Conservation (phyloP, 2,888 invertebrate species). For the Hemithea aestivaria region DNA sequence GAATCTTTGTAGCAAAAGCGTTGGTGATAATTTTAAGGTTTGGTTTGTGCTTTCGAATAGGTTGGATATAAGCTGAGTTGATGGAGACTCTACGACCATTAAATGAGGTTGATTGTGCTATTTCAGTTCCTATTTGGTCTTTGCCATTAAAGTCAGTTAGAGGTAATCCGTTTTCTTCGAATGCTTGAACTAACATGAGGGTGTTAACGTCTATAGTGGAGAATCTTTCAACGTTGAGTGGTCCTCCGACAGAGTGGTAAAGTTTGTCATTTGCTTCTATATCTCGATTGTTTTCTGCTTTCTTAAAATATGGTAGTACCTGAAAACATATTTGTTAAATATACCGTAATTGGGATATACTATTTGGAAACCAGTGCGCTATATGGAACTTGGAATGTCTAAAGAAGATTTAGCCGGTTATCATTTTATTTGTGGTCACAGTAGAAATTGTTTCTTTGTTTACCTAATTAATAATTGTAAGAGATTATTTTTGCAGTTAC, state of each 20-base stretch:
- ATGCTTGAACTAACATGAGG: constrained; percentile 77
- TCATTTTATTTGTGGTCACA: too few relatives aligned
- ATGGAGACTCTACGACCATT: constrained; percentile 81
- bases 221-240: constrained; percentile 81
- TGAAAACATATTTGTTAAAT: too few relatives aligned
- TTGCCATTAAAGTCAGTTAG: constrained; percentile 79
- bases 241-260: constrained; percentile 81
- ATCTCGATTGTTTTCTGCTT: constrained; percentile 82
- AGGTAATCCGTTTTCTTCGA: constrained; percentile 80
- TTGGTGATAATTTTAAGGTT: constrained; percentile 75
- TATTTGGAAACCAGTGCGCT: too few relatives aligned
- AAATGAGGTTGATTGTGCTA: constrained; percentile 80
- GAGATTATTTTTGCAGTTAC: too few relatives aligned
- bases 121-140: constrained; percentile 80
- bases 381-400: too few relatives aligned
- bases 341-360: not conserved
- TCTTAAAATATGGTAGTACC: constrained; percentile 85
- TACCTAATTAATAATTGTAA: too few relatives aligned
- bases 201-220: constrained; percentile 81
- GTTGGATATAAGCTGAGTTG: constrained; percentile 83
- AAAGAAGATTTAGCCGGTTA: too few relatives aligned
- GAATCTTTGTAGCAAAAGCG: constrained; percentile 75
- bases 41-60: constrained; percentile 74
- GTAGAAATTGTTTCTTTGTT: too few relatives aligned
- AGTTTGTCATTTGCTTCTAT: constrained; percentile 69